Evolutionary conservation across 2,113 vertebrate species (phyloP).

Genomic region (Potamarius usumacintae): DNA sequence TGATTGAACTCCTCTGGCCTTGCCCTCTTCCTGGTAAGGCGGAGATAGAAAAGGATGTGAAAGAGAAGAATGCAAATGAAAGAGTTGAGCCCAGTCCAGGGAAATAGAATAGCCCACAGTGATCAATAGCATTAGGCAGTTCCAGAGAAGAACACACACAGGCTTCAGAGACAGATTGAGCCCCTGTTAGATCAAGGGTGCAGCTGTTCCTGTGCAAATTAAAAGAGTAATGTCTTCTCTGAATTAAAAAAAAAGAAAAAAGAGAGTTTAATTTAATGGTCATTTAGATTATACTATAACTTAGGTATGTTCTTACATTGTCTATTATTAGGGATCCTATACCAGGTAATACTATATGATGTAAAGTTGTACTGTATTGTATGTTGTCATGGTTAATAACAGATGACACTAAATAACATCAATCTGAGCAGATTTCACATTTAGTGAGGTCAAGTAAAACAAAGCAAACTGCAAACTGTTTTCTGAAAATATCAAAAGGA

Average conservation of each 20-base stretch:
- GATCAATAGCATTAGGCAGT: constrained; percentile 33
- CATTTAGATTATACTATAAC: background rate
- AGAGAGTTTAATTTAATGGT: background rate
- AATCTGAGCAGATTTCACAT: background rate
- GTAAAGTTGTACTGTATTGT: background rate
- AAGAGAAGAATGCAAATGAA: constrained; percentile 19
- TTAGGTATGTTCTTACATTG: background rate
- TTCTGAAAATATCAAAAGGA: background rate
- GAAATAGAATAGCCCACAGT: constrained; percentile 24
- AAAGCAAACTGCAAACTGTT: background rate
- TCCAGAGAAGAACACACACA: constrained; percentile 12
- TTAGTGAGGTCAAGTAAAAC: background rate
- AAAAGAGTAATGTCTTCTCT: constrained; percentile 1
- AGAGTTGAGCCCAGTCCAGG: constrained; percentile 9
- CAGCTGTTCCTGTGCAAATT: constrained; percentile 24
- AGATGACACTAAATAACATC: background rate
- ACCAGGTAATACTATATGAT: background rate
- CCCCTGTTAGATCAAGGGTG: background rate
- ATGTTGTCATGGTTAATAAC: no score
- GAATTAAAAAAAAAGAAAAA: background rate
- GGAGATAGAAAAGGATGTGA: constrained; percentile 30
- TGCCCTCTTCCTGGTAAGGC: constrained; percentile 33
- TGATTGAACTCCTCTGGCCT: constrained; percentile 65
- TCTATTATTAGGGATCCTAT: background rate
- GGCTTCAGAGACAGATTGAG: background rate